phyloP scores from a whole-genome alignment of 2,113 vertebrate species.

The Neomonachus schauinslandi region DNA sequence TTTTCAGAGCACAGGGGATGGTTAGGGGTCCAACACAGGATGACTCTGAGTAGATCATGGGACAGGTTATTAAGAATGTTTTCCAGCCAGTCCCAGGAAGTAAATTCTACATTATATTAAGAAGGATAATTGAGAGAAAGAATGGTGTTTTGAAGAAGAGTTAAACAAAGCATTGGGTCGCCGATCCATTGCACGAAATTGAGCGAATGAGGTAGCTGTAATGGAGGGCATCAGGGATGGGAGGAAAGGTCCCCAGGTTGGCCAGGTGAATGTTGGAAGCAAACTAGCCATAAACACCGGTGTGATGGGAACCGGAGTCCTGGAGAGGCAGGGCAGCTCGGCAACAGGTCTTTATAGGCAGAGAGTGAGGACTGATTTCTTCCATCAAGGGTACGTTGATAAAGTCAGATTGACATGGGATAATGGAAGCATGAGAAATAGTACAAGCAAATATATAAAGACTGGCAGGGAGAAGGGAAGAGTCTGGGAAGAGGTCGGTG shows the following conservation, averaged over 20 bases:
- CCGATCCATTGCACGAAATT: background rate
- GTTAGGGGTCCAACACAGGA: background rate
- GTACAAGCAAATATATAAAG: background rate
- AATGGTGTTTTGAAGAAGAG: background rate
- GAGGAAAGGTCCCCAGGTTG: background rate
- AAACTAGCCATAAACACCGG: too few species aligned
- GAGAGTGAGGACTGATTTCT: background rate
- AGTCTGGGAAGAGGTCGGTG: background rate
- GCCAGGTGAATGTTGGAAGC: background rate
- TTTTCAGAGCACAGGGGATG: background rate
- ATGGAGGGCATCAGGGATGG: background rate
- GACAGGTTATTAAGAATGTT: background rate
- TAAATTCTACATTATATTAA: background rate
- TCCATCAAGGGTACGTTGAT: background rate
- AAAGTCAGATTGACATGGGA: background rate
- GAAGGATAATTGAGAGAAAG: background rate
- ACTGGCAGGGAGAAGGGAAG: background rate
- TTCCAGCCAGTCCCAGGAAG: background rate
- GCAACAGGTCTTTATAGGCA: background rate
- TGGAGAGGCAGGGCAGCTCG: background rate
- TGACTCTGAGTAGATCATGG: background rate
- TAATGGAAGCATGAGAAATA: background rate
- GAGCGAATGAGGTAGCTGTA: background rate
- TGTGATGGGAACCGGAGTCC: background rate
- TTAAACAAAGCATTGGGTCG: background rate